Evolutionary conservation across 2,888 invertebrate genomes (phyloP), one percentile per base, ranked within the genome.

Genomic region (Chouioia cunea): DNA sequence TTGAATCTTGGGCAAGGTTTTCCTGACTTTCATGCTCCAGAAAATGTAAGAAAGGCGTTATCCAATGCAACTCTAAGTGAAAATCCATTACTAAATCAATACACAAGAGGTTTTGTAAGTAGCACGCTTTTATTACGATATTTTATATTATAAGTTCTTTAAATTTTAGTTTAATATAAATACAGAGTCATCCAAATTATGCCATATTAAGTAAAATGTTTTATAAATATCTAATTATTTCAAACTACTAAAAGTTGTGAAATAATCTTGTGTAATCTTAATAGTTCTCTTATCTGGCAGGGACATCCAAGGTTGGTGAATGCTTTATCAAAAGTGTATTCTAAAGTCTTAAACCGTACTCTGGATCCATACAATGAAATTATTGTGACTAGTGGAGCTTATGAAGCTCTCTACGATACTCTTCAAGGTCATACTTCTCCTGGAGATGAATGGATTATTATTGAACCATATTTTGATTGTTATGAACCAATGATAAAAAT

Each of bases 381-480:
- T 53, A 82, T 99, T 44, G 92, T 99, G 2, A 96, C 97, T 0
- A 89, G 90, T 48, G 99, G 99, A 6, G 99, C 99, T 1, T 99
- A 99, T 82, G 97, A 97, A 83, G 95, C 97, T 0, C 87, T 99
- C 0, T 99, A 93, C 86, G 92, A 93, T 58, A 87, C 94, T 12
- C 92, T 98, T 73, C 89, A 94, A 83, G 95, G 97, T 6, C 94
- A 97, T 81, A 91, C 98, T 10, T 93, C 94, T 78, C 89, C 89
- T 1, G 97, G 93, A 0, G 94, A 94, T 83, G 95, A 97, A 88
- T 97, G 96, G 68, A 97, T 99, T 72, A 95, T 99, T 23, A 97
- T 99, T 75, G 99, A 99, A 84, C 99, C 99, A 0, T 99, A 93
- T 87, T 99, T 97, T 83, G 99, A 99, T 86, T 99, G 98, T 82